Percentiles rank a stretch among this genome's conserved stretches.
Evolutionary conservation across 2,888 invertebrate species (phyloP).

Genomic region (Napeogenes sylphis): DNA sequence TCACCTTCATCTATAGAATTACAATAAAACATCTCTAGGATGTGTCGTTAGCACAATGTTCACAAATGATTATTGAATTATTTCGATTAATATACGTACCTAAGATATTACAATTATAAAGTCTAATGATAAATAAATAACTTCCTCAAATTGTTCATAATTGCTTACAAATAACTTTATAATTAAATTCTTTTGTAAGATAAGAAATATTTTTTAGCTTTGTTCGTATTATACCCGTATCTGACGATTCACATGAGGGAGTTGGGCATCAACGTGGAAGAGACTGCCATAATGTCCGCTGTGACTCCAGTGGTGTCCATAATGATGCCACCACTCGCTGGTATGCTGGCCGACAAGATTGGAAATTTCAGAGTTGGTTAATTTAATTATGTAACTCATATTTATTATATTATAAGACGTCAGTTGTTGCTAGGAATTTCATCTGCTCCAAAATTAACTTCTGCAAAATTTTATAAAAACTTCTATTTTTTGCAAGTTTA

Average conservation of each 20-base stretch:
- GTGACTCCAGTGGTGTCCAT: constrained; percentile 86
- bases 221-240: constrained; percentile 87
- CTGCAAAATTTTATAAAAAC: no score
- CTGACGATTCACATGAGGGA: constrained; percentile 88
- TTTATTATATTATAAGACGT: no score
- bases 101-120: no score
- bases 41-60: not conserved
- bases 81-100: no score
- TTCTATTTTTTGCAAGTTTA: no score
- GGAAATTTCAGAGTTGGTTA: constrained; percentile 85
- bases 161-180: no score
- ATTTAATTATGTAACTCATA: not conserved
- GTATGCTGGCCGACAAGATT: constrained; percentile 86
- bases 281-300: constrained; percentile 88
- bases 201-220: constrained; percentile 65
- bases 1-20: constrained; percentile 1
- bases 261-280: constrained; percentile 86
- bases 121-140: no score
- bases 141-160: no score
- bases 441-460: no score
- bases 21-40: not conserved
- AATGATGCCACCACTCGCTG: constrained; percentile 86
- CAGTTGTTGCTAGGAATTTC: no score
- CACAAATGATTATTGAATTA: no score
- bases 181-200: no score